Evolutionary conservation across 1,140 invertebrate species (phyloP).

Genomic region (Bombus vancouverensis): DNA sequence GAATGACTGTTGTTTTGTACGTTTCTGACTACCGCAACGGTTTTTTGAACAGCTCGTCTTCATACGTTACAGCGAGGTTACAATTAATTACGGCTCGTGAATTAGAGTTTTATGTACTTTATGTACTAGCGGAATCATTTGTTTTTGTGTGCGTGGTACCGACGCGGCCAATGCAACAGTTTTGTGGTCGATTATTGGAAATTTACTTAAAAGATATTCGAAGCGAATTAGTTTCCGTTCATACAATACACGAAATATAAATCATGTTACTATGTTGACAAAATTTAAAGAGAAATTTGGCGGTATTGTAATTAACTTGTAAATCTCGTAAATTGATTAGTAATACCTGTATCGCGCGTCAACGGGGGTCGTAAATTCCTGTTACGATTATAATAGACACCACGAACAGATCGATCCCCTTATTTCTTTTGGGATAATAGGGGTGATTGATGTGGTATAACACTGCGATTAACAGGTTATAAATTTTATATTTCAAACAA

Average conservation of each 20-base stretch:
- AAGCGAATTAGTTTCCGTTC: neutral
- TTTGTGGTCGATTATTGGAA: neutral
- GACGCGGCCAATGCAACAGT: neutral
- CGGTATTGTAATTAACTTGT: too few relatives aligned
- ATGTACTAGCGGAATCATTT: neutral
- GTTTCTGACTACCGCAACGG: neutral
- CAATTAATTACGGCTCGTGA: constrained; percentile 54
- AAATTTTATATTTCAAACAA: too few relatives aligned
- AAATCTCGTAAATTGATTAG: too few relatives aligned
- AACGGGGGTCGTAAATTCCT: too few relatives aligned
- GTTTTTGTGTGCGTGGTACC: neutral
- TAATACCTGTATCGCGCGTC: too few relatives aligned
- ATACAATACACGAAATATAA: neutral
- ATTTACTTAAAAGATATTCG: neutral
- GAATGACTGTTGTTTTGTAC: constrained; percentile 15
- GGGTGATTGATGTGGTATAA: too few relatives aligned
- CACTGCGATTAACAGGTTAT: too few relatives aligned
- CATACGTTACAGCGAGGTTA: neutral
- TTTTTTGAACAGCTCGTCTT: neutral
- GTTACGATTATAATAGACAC: too few relatives aligned
- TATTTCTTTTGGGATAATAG: too few relatives aligned
- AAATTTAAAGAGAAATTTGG: too few relatives aligned
- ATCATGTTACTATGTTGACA: too few relatives aligned
- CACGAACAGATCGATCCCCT: too few relatives aligned
- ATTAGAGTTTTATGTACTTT: constrained; percentile 11